phyloP scores from a whole-genome alignment of 2,888 invertebrate genomes.

The Operophtera brumata region DNA sequence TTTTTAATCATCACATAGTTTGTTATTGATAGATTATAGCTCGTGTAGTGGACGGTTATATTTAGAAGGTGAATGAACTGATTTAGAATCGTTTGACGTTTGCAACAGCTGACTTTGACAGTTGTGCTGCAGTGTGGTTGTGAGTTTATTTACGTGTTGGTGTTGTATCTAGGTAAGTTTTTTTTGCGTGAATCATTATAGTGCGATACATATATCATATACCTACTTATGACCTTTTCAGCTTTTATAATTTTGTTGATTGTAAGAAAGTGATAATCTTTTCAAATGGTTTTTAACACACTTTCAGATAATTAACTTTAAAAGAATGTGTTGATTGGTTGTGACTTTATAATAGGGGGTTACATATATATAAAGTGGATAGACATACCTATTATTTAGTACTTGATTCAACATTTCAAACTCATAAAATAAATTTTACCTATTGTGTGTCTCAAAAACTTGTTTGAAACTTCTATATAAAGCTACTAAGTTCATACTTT shows the following conservation, averaged over 20 bases:
- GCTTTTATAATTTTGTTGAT: no score
- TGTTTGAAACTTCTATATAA: background rate
- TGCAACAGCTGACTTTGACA: constrained; percentile 46
- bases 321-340: no score
- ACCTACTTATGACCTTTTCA: no score
- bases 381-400: no score
- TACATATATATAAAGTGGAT: no score
- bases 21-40: constrained; percentile 22
- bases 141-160: constrained; percentile 31
- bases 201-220: no score
- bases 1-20: constrained; percentile 4
- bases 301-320: no score
- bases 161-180: constrained; percentile 20
- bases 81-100: constrained; percentile 24
- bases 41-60: constrained; percentile 29
- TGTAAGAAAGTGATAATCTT: no score
- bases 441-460: background rate
- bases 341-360: no score
- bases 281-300: no score
- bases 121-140: constrained; percentile 27
- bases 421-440: no score
- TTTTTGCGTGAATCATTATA: constrained; percentile 5
- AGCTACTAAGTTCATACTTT: background rate
- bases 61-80: constrained; percentile 39
- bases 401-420: no score